These are phyloP conservation scores for Epinotia brunnichana DNA, from an alignment of 2,888 invertebrate species.

Conservation along the genomic window DNA sequence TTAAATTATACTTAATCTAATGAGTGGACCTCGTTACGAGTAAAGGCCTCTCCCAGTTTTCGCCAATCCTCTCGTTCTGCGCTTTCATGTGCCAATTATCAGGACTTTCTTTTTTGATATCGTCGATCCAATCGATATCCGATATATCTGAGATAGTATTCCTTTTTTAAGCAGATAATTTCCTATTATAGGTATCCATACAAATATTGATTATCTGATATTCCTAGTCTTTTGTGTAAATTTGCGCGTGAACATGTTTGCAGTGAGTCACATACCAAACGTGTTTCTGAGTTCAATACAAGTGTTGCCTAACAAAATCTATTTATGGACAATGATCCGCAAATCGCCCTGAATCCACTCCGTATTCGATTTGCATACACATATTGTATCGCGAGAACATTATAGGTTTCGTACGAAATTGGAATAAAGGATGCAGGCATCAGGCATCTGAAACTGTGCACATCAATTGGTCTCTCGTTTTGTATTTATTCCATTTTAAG, in stretches of 20 bases:
- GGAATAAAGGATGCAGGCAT: neutral
- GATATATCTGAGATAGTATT: neutral
- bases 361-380: conserved; percentile 37
- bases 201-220: conserved; percentile 29
- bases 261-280: conserved; percentile 35
- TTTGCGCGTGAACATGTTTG: conserved; percentile 30
- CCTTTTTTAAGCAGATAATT: conserved; percentile 17
- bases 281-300: conserved; percentile 33
- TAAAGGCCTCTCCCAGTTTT: too few relatives aligned
- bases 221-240: conserved; percentile 27
- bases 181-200: neutral
- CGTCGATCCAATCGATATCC: too few relatives aligned
- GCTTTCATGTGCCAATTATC: too few relatives aligned
- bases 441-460: neutral
- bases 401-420: conserved; percentile 12
- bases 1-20: too few relatives aligned
- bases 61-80: too few relatives aligned
- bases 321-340: conserved; percentile 44
- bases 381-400: conserved; percentile 22
- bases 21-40: too few relatives aligned
- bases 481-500: conserved; percentile 18
- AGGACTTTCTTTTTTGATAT: too few relatives aligned
- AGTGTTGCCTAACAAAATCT: conserved; percentile 38
- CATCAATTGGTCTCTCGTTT: conserved; percentile 19
- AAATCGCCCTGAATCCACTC: conserved; percentile 45